Evolutionary conservation across 2,888 invertebrate genomes (phyloP).

Genomic region (Listrodromus nycthemerus): DNA sequence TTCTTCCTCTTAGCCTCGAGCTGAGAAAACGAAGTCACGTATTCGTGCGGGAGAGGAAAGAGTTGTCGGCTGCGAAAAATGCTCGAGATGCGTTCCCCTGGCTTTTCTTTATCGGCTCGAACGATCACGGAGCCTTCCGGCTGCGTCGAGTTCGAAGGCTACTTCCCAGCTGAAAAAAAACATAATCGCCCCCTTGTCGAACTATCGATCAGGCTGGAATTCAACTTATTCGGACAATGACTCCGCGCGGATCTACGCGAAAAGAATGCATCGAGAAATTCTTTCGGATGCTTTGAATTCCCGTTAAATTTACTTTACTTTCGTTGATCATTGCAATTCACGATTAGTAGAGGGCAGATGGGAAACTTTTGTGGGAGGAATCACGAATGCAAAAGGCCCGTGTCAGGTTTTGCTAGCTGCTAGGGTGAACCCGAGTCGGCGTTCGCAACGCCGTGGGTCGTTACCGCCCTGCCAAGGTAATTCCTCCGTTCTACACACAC

Average conservation of each 20-base stretch:
- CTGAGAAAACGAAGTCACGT: conserved; percentile 44
- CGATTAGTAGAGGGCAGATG: conserved; percentile 41
- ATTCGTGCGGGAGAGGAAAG: conserved; percentile 21
- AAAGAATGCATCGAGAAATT: conserved; percentile 7
- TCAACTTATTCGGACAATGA: not conserved
- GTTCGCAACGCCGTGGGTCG: conserved; percentile 47
- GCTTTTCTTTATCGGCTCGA: conserved; percentile 28
- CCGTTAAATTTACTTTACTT: conserved; percentile 48
- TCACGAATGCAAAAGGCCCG: conserved; percentile 12
- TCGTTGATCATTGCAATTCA: conserved; percentile 63
- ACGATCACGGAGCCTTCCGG: not conserved
- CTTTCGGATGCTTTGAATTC: conserved; percentile 34
- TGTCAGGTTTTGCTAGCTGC: not conserved
- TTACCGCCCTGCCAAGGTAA: conserved; percentile 62
- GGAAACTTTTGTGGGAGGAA: conserved; percentile 7
- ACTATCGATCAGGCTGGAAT: not conserved
- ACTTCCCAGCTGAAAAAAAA: not conserved
- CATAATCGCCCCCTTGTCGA: not conserved
- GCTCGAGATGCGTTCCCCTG: conserved; percentile 33
- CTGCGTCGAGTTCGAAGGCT: conserved; percentile 1
- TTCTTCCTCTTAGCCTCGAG: conserved; percentile 12
- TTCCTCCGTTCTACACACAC: conserved; percentile 52
- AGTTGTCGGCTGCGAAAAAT: conserved; percentile 10
- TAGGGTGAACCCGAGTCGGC: conserved; percentile 47
- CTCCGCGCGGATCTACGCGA: conserved; percentile 8